phyloP scores from a whole-genome alignment of 2,888 invertebrate species.

The Palloptera scutellata region DNA sequence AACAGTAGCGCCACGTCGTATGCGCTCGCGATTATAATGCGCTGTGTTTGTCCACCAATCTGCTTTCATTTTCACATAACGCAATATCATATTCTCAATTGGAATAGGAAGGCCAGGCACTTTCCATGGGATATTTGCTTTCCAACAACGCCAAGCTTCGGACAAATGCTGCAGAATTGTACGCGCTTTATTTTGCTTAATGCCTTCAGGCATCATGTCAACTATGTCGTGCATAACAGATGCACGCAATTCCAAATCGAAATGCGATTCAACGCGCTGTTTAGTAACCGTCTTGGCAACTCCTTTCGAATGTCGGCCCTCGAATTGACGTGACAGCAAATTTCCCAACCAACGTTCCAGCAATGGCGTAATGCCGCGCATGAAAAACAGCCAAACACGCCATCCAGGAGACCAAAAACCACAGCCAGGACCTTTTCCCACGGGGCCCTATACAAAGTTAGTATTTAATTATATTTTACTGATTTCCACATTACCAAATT shows the following conservation, averaged over 20 bases:
- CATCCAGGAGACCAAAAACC: constrained; percentile 99
- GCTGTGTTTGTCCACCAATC: constrained; percentile 99
- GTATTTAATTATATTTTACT: no score
- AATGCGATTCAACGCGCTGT: constrained; percentile 99
- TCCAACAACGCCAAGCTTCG: constrained; percentile 99
- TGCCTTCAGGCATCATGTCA: constrained; percentile 99
- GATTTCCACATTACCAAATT: constrained; percentile 45
- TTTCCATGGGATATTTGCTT: constrained; percentile 99
- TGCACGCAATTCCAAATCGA: constrained; percentile 96
- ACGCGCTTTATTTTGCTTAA: constrained; percentile 99
- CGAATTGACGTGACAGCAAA: constrained; percentile 96
- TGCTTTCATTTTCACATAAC: constrained; percentile 99
- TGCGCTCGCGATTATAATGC: constrained; percentile 98
- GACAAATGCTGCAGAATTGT: constrained; percentile 98
- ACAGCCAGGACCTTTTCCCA: constrained; percentile 98
- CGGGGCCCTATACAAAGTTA: constrained; percentile 75
- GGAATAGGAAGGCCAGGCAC: constrained; percentile 98
- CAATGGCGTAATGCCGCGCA: constrained; percentile 98
- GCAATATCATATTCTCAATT: constrained; percentile 99
- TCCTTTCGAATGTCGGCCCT: constrained; percentile 98
- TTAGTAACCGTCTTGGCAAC: constrained; percentile 99
- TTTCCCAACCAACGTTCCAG: constrained; percentile 99
- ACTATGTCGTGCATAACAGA: constrained; percentile 98
- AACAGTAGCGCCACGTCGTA: constrained; percentile 98
- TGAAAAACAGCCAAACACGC: constrained; percentile 99